These are phyloP conservation scores for Orussus abietinus DNA, from an alignment of 1,140 invertebrate genomes.

Conservation along the genomic window DNA sequence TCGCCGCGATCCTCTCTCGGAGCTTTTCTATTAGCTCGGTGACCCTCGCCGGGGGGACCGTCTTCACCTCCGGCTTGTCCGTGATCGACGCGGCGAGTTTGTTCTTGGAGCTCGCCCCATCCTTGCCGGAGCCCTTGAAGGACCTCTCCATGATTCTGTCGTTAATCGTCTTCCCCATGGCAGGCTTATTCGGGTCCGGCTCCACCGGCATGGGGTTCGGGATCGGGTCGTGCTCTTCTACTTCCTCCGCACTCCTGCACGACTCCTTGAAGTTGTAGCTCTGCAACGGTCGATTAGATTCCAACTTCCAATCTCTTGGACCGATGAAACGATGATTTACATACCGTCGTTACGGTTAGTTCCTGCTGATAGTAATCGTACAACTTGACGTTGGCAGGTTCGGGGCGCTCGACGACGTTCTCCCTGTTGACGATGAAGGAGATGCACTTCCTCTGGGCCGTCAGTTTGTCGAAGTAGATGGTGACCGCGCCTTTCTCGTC, in stretches of 20 bases:
- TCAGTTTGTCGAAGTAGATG: slow-evolving; percentile 54
- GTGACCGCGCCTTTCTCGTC: slow-evolving; percentile 47
- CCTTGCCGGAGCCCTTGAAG: not conserved
- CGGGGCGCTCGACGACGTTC: slow-evolving; percentile 48
- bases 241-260: slow-evolving; percentile 36
- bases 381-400: slow-evolving; percentile 61
- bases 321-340: too few relatives aligned
- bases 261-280: slow-evolving; percentile 34
- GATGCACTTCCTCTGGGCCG: slow-evolving; percentile 49
- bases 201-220: slow-evolving; percentile 26
- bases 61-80: slow-evolving; percentile 3
- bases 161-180: not conserved
- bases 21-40: slow-evolving; percentile 10
- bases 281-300: too few relatives aligned
- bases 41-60: too few relatives aligned
- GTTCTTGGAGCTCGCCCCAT: not conserved
- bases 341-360: slow-evolving; percentile 34
- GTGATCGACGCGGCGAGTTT: slow-evolving; percentile 3
- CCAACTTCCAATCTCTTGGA: too few relatives aligned
- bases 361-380: slow-evolving; percentile 71
- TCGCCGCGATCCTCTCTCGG: slow-evolving; percentile 5
- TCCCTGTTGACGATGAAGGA: slow-evolving; percentile 51
- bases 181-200: not conserved
- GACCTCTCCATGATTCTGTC: slow-evolving; percentile 7
- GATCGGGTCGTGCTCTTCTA: slow-evolving; percentile 22